Percentiles rank a stretch among this genome's conserved stretches.
phyloP scores from a whole-genome alignment of 2,888 invertebrate species.

The Perizoma affinitatum region DNA sequence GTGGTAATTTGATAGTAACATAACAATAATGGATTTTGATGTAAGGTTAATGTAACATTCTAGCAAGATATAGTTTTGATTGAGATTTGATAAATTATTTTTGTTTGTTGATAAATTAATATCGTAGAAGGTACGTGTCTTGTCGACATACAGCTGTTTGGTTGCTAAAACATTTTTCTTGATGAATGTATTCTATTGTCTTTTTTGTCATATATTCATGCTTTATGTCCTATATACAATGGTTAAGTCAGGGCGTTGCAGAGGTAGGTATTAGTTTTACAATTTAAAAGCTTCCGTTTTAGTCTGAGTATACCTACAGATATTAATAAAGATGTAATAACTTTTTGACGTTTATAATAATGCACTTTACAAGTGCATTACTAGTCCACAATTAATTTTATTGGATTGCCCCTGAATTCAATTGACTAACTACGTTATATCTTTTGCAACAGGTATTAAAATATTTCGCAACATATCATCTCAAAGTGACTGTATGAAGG shows the following conservation, averaged over 20 bases:
- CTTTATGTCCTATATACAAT: too few species aligned
- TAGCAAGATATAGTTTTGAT: slow-evolving; percentile 15
- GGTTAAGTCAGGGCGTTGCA: too few species aligned
- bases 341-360: not conserved
- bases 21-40: slow-evolving; percentile 8
- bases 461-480: slow-evolving; percentile 22
- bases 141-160: too few species aligned
- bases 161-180: not conserved
- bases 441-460: slow-evolving; percentile 14
- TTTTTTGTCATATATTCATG: too few species aligned
- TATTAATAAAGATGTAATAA: not conserved
- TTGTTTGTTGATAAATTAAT: not conserved
- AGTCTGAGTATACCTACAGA: not conserved
- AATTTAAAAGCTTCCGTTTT: not conserved
- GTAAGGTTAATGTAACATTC: slow-evolving; percentile 19
- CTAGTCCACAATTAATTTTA: not conserved
- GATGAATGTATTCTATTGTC: too few species aligned
- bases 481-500: slow-evolving; percentile 32
- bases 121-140: too few species aligned
- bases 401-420: slow-evolving; percentile 17
- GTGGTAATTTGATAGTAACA: slow-evolving; percentile 31
- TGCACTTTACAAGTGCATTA: not conserved
- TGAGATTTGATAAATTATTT: slow-evolving; percentile 10
- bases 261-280: too few species aligned
- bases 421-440: slow-evolving; percentile 9